These are phyloP conservation scores for Borostomias antarcticus DNA, from an alignment of 2,797 vertebrate genomes.

Conservation along the genomic window DNA sequence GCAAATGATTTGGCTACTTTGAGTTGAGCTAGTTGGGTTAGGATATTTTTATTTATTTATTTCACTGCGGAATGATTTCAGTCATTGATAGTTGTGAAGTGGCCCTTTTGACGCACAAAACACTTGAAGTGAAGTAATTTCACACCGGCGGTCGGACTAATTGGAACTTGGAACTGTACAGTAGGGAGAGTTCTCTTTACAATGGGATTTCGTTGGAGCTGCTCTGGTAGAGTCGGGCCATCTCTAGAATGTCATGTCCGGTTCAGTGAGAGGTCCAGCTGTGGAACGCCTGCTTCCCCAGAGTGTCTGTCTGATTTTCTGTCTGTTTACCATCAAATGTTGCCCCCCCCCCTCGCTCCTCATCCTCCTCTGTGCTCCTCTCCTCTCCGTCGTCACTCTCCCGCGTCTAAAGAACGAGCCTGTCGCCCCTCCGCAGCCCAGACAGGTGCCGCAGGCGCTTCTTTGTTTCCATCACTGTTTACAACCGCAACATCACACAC, in stretches of 20 bases:
- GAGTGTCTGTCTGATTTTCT: slow-evolving; percentile 13
- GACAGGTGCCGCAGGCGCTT: slow-evolving; percentile 24
- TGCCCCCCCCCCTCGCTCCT: neutral
- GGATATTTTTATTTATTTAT: neutral
- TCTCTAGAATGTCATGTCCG: slow-evolving; percentile 18
- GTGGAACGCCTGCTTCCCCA: slow-evolving; percentile 40
- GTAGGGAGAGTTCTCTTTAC: too few species aligned
- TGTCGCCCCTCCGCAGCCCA: slow-evolving; percentile 22
- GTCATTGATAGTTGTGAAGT: neutral
- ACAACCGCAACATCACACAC: slow-evolving; percentile 35
- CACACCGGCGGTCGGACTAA: neutral
- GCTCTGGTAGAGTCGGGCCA: slow-evolving; percentile 1
- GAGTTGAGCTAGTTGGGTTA: neutral
- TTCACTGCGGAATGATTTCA: neutral
- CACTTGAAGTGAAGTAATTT: neutral
- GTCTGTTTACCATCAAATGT: neutral
- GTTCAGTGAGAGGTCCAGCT: slow-evolving; percentile 33
- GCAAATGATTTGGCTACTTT: too few species aligned
- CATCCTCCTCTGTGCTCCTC: slow-evolving; percentile 19
- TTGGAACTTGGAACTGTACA: too few species aligned
- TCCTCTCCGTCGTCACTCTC: slow-evolving; percentile 10
- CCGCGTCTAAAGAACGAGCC: slow-evolving; percentile 11
- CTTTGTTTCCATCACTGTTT: slow-evolving; percentile 32
- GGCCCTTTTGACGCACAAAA: neutral
- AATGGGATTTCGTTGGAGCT: neutral